A percentile compares a stretch with the other conserved stretches of the same genome.
These are phyloP conservation scores for Danionella cerebrum DNA, from an alignment of 2,113 vertebrate species.

Conservation along the genomic window DNA sequence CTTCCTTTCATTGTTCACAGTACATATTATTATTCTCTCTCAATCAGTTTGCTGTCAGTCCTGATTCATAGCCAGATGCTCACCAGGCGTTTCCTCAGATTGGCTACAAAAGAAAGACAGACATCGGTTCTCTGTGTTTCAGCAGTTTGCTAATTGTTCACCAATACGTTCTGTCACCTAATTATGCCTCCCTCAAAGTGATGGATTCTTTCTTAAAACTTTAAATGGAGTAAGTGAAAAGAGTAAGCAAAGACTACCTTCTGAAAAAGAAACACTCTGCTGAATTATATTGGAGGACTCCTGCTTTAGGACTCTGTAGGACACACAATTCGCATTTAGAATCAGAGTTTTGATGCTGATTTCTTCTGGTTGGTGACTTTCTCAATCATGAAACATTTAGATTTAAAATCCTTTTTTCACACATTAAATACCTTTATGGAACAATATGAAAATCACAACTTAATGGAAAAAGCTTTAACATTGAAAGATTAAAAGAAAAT, in stretches of 20 bases:
- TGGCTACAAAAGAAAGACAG: neutral
- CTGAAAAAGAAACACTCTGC: neutral
- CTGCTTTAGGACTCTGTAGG: neutral
- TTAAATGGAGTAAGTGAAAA: neutral
- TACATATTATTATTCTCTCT: neutral
- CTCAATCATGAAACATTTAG: no score
- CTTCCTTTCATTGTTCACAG: neutral
- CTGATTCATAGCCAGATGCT: slow-evolving; percentile 31
- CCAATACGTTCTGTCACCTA: slow-evolving; percentile 33
- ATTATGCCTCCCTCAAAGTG: slow-evolving; percentile 29
- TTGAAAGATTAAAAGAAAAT: no score
- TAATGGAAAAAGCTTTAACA: no score
- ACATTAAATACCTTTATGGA: no score
- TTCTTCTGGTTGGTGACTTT: no score
- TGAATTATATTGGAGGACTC: neutral
- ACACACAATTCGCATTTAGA: neutral
- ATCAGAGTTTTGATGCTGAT: no score
- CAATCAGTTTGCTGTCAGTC: slow-evolving; percentile 15
- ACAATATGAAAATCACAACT: no score
- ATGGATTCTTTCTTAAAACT: slow-evolving; percentile 18
- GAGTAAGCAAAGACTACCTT: neutral
- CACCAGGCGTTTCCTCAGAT: slow-evolving; percentile 29
- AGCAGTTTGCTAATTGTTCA: slow-evolving; percentile 26
- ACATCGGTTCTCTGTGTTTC: slow-evolving; percentile 24
- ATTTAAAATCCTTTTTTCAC: no score